Conservation (phyloP, 2,113 vertebrate species). For the Salvelinus alpinus region DNA sequence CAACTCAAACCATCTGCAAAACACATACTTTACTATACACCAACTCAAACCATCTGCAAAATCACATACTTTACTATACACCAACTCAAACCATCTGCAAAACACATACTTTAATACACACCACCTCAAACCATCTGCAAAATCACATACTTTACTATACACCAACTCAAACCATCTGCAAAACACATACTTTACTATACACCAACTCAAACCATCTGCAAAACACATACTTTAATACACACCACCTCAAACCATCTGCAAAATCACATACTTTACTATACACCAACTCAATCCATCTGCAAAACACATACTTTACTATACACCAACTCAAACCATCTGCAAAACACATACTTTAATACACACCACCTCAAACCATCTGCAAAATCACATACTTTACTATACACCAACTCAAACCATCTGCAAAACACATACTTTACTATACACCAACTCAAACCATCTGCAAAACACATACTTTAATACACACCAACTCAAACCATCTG, state of each 20-base stretch:
- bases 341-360: neutral
- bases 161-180: too few species aligned
- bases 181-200: neutral
- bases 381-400: neutral
- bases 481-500: too few species aligned
- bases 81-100: too few species aligned
- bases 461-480: neutral
- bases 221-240: neutral
- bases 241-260: too few species aligned
- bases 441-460: too few species aligned
- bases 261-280: neutral
- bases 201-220: too few species aligned
- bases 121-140: conserved; percentile 23
- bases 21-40: neutral
- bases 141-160: neutral
- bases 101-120: neutral
- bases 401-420: too few species aligned
- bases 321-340: conserved; percentile 21
- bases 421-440: neutral
- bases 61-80: neutral
- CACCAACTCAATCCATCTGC: too few species aligned
- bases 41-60: too few species aligned
- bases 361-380: too few species aligned
- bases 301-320: neutral
- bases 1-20: too few species aligned